A percentile compares a stretch with the other conserved stretches of the same genome.
These are phyloP conservation scores for Trididemnum miniatum DNA, from an alignment of 23 tunicate species.

Conservation along the genomic window DNA sequence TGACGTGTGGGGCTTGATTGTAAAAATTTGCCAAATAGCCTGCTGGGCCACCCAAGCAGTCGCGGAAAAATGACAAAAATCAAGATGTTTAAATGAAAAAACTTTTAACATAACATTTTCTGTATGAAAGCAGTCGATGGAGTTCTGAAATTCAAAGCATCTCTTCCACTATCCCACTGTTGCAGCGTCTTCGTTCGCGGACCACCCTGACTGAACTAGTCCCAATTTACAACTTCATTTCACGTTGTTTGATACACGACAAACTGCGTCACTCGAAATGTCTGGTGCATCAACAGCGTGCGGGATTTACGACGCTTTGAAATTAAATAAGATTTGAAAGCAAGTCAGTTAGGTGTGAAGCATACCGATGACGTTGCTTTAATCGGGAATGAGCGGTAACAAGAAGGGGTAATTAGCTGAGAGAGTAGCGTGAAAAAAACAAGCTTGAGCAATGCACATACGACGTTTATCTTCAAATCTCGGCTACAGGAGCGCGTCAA, in stretches of 20 bases:
- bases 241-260: neutral
- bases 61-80: too few species aligned
- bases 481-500: neutral
- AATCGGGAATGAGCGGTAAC: neutral
- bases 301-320: neutral
- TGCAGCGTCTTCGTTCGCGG: too few species aligned
- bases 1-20: neutral
- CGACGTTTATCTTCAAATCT: neutral
- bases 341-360: neutral
- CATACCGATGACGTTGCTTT: neutral
- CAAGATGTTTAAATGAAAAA: neutral
- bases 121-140: too few species aligned
- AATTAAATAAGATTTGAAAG: conserved; percentile 9
- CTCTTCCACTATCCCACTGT: too few species aligned
- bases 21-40: neutral
- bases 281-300: neutral
- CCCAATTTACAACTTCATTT: neutral
- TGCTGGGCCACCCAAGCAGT: neutral
- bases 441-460: neutral
- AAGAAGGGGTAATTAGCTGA: neutral
- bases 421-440: neutral
- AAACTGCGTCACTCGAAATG: neutral
- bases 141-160: too few species aligned
- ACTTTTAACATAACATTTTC: neutral
- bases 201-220: neutral